phyloP scores from a whole-genome alignment of 2,888 invertebrate species.

The Melitaea athalia region DNA sequence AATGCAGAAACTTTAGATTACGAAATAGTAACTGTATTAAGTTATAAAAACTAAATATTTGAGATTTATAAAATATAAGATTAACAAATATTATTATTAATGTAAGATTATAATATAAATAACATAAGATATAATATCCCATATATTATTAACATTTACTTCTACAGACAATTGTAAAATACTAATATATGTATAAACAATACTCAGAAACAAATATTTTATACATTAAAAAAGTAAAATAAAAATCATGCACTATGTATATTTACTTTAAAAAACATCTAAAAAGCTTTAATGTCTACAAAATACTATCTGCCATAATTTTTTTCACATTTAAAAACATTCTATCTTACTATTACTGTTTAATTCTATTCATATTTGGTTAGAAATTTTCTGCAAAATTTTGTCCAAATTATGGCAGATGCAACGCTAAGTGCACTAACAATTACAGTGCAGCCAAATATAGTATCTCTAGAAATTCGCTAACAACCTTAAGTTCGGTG shows the following conservation, averaged over 20 bases:
- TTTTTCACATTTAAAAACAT: background rate
- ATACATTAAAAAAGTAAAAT: background rate
- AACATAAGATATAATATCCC: constrained; percentile 4
- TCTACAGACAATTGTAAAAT: background rate
- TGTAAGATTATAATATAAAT: background rate
- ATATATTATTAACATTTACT: background rate
- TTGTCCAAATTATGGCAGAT: background rate
- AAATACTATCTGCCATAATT: constrained; percentile 12
- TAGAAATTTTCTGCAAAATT: background rate
- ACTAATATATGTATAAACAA: background rate
- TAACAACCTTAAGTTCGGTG: background rate
- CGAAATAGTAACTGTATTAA: too few relatives aligned
- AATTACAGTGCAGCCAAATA: constrained; percentile 32
- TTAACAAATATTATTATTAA: background rate
- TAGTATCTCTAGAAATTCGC: constrained; percentile 31
- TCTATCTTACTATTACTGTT: too few relatives aligned
- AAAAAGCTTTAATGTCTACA: constrained; percentile 19
- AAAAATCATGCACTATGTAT: constrained; percentile 18
- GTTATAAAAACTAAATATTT: background rate
- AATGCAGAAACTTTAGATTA: too few relatives aligned
- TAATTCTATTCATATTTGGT: background rate
- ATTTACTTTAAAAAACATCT: constrained; percentile 13
- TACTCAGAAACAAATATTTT: background rate
- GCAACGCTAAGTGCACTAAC: constrained; percentile 15
- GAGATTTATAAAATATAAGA: background rate